Base-by-base conservation (phyloP, 2,797 vertebrate genomes). In the Notolepis coatsorum region DNA sequence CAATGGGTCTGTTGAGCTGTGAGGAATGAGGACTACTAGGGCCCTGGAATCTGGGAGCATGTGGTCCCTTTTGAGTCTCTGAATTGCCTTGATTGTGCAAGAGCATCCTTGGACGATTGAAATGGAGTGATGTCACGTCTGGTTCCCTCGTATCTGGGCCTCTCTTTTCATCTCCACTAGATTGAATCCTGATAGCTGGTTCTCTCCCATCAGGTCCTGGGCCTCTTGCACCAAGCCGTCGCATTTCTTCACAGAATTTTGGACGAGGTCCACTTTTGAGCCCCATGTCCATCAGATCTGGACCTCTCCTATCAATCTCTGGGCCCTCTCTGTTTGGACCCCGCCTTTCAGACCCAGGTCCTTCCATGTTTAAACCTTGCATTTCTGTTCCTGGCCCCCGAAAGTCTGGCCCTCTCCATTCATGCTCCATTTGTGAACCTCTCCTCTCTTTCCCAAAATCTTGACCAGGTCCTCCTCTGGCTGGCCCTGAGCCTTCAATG, bases 21-120 rank as follows among this genome's bases (percentile, higher is more conserved):
- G 62, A 63, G 47, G 63, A 61, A 65, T 64, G 74, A 64, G 70
- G 62, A 63, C 82, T 65, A 57, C 46, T 53, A 42, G 68, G 57
- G 31, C 65, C 61, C 41, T 76, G 71, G 24, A 81, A 81, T 58
- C 61, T 70, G 6, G 62, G 13, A 63, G 51, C 39, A 47, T 67
- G 62, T 58, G 63, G 57, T 46, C 76, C 61, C 24, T 45, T 43
- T 17, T 71, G 65, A 15, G 70, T 46, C 30, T 85, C 86, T 65
- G 90, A 92, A 68, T 84, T 69, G 4, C 88, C 87, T 31, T 53
- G 58, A 39, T 41, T 64, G 39, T 62, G 31, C 27, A 50, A 42
- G 37, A 33, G 41, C 18, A 71, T 31, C 43, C 20, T 51, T 13
- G 75, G 55, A 67, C 38, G 55, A 65, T 8, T 67, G 8, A 75